Percentiles rank a stretch among this genome's conserved stretches.
phyloP scores from a whole-genome alignment of 1,140 invertebrate species.

The Formica selysi region DNA sequence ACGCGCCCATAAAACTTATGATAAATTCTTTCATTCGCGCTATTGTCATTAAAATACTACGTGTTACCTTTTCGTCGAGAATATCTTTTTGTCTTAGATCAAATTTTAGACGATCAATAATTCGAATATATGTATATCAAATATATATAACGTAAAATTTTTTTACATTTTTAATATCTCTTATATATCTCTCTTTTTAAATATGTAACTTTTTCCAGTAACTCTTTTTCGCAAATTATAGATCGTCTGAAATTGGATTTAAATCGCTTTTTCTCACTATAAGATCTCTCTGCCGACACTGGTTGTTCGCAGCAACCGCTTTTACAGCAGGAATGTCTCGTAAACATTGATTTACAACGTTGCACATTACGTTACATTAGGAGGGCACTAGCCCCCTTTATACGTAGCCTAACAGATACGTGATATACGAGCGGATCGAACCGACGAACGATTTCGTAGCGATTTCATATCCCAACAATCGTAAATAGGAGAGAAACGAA shows the following conservation, averaged over 20 bases:
- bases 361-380: constrained; percentile 55
- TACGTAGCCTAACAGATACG: constrained; percentile 48
- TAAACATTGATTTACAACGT: constrained; percentile 54
- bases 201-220: background rate
- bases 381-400: constrained; percentile 4
- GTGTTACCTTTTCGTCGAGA: constrained; percentile 10
- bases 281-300: constrained; percentile 5
- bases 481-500: background rate
- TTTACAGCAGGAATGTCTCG: constrained; percentile 4
- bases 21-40: constrained; percentile 18
- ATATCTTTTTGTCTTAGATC: background rate
- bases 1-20: constrained; percentile 13
- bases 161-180: constrained; percentile 23
- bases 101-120: constrained; percentile 30
- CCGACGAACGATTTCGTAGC: constrained; percentile 18
- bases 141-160: constrained; percentile 13
- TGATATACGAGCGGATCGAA: constrained; percentile 49
- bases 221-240: background rate
- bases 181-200: background rate
- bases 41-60: constrained; percentile 61
- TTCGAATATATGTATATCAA: background rate
- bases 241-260: constrained; percentile 24
- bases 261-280: background rate
- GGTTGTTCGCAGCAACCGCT: constrained; percentile 4
- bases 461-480: background rate